Conservation (phyloP, 1,140 invertebrate genomes). For the Drosophila malerkotliana region DNA sequence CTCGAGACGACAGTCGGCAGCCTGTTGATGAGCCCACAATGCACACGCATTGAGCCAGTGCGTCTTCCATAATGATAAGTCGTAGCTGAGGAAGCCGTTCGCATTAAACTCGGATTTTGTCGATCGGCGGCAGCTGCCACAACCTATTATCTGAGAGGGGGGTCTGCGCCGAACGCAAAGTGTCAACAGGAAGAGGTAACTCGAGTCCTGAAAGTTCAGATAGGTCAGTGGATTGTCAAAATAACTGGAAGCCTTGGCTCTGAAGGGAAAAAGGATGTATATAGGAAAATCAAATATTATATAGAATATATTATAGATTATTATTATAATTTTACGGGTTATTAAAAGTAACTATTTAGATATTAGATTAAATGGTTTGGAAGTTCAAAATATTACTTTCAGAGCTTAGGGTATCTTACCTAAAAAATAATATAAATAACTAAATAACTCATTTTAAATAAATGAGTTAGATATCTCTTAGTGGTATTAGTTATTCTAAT, state of each 20-base stretch:
- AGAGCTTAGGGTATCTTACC: no score
- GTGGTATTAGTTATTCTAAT: no score
- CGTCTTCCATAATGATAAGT: conserved; percentile 36
- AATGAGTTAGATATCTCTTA: no score
- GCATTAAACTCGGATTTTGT: conserved; percentile 63
- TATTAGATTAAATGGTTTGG: no score
- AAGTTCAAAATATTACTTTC: no score
- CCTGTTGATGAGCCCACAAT: conserved; percentile 46
- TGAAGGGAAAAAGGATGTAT: no score
- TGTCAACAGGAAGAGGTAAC: conserved; percentile 2
- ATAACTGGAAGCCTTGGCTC: neutral
- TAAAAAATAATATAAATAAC: no score
- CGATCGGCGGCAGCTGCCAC: conserved; percentile 43
- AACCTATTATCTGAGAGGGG: conserved; percentile 4
- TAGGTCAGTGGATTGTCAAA: conserved; percentile 50
- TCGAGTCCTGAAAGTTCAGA: conserved; percentile 28
- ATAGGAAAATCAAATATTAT: no score
- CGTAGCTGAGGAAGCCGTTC: conserved; percentile 22
- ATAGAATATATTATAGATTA: no score
- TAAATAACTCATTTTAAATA: no score
- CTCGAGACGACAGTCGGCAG: conserved; percentile 26
- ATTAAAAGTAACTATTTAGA: no score
- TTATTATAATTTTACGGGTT: no score
- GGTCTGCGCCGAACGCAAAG: neutral
- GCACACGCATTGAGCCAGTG: conserved; percentile 33